A percentile compares a stretch with the other conserved stretches of the same genome.
Conservation (phyloP, 2,113 vertebrate genomes). For the Malurus cyaneus region DNA sequence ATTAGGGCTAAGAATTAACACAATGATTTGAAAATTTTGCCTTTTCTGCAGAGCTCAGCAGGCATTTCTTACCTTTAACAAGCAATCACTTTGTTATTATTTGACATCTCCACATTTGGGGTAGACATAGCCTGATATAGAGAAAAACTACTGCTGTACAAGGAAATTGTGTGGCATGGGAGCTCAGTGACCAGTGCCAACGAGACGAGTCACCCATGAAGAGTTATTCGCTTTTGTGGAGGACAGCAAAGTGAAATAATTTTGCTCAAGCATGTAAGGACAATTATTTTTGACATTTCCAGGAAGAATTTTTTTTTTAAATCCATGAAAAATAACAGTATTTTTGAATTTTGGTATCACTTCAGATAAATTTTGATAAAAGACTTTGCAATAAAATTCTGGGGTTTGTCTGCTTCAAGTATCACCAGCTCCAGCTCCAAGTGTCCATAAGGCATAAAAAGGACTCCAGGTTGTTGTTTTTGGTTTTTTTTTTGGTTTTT, state of each 20-base stretch:
- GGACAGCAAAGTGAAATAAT: background rate
- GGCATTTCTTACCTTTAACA: background rate
- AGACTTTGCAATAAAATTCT: background rate
- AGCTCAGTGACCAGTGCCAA: background rate
- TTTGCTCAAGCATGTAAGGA: background rate
- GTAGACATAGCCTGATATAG: background rate
- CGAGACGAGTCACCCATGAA: fast-evolving
- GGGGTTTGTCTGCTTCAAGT: background rate
- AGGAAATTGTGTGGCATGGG: background rate
- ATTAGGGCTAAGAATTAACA: background rate
- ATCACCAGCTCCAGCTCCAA: background rate
- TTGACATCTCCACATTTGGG: background rate
- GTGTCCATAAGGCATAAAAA: background rate
- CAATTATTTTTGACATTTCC: background rate
- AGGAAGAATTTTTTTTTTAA: background rate
- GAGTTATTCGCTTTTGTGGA: background rate
- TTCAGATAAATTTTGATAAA: background rate
- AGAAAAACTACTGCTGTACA: background rate
- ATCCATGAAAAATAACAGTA: background rate
- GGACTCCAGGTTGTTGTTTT: background rate
- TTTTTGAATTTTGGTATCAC: background rate
- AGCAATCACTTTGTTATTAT: background rate
- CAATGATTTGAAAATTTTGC: background rate
- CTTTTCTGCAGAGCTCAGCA: background rate
- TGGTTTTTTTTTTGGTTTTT: background rate